Conservation (phyloP, 64 coral and sea anemone genomes). For the Dendrophyllia cribrosa region DNA sequence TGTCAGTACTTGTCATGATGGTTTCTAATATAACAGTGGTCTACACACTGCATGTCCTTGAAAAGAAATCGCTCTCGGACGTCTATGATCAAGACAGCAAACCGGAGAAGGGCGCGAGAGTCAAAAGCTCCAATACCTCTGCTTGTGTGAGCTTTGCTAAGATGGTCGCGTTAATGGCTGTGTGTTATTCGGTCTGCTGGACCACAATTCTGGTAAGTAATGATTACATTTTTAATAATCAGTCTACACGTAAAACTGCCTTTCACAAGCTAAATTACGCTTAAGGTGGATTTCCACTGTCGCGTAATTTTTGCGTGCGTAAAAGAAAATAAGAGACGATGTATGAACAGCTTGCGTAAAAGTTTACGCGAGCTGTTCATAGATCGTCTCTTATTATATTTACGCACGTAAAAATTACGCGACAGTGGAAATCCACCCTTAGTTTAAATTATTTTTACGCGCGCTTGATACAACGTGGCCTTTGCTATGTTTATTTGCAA, state of each 20-base stretch:
- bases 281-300: no score
- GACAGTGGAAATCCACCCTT: no score
- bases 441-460: conserved; percentile 1
- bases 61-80: conserved; percentile 81
- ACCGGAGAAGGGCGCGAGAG: conserved; percentile 23
- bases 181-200: conserved; percentile 92
- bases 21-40: conserved; percentile 83
- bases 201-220: conserved; percentile 89
- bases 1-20: conserved; percentile 72
- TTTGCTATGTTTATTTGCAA: conserved; percentile 27
- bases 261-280: not conserved
- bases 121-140: conserved; percentile 39
- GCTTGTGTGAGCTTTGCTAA: conserved; percentile 95
- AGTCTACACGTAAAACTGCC: not conserved
- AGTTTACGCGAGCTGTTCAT: no score
- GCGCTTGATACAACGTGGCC: not conserved
- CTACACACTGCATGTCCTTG: conserved; percentile 71
- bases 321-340: no score
- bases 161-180: conserved; percentile 84
- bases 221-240: not conserved
- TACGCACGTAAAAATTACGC: no score
- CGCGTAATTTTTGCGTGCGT: no score
- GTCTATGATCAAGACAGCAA: conserved; percentile 72
- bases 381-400: no score
- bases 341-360: no score